Percentiles rank a stretch among this genome's conserved stretches.
These are phyloP conservation scores for Pemphredon lugubris DNA, from an alignment of 2,888 invertebrate species.

Conservation along the genomic window DNA sequence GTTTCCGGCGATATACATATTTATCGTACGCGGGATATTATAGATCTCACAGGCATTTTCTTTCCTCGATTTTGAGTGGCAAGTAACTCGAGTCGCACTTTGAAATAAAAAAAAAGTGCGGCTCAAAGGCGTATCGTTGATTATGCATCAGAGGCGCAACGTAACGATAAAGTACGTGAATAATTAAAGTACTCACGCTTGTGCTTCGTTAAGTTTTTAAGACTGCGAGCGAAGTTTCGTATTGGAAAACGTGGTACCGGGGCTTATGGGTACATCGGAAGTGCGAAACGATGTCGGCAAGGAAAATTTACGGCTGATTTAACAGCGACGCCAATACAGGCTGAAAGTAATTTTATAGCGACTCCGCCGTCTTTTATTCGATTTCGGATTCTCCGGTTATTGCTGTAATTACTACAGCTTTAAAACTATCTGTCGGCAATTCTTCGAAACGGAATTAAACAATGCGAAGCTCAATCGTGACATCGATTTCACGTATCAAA, in stretches of 20 bases:
- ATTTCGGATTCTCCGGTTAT: background rate
- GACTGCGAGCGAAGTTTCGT: slow-evolving; percentile 2
- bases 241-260: slow-evolving; percentile 2
- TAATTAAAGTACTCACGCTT: slow-evolving; percentile 18
- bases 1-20: too few relatives aligned
- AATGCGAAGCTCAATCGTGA: too few relatives aligned
- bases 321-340: background rate
- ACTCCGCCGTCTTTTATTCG: background rate
- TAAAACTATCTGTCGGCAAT: background rate
- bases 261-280: background rate
- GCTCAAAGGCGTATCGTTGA: background rate
- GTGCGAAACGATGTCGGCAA: slow-evolving; percentile 23
- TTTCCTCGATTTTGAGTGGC: too few relatives aligned
- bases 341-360: slow-evolving; percentile 1
- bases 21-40: too few relatives aligned
- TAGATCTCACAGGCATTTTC: too few relatives aligned
- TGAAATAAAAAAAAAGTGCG: background rate
- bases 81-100: background rate
- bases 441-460: too few relatives aligned
- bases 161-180: slow-evolving; percentile 6
- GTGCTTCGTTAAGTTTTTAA: slow-evolving; percentile 22
- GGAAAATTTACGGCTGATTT: slow-evolving; percentile 29
- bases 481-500: too few relatives aligned
- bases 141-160: background rate
- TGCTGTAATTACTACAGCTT: background rate